phyloP scores from a whole-genome alignment of 2,113 vertebrate species.

The Nymphicus hollandicus region DNA sequence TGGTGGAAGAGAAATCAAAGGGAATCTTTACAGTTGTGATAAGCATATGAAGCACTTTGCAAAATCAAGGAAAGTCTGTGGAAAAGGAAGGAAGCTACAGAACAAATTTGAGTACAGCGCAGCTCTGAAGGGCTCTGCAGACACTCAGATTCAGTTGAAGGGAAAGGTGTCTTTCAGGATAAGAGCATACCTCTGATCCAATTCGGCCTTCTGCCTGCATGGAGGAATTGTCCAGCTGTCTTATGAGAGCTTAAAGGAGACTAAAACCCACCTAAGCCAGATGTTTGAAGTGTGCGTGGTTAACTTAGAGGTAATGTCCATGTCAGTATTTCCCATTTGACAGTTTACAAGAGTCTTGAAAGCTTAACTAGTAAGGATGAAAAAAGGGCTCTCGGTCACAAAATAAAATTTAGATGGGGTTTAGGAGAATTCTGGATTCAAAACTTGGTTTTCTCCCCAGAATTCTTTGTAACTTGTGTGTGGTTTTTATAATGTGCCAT shows the following conservation, averaged over 20 bases:
- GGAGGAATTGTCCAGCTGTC: not conserved
- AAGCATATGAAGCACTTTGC: not conserved
- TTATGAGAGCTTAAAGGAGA: not conserved
- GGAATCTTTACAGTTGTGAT: not conserved
- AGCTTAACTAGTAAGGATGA: not conserved
- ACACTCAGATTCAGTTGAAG: not conserved
- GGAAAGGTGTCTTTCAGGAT: not conserved
- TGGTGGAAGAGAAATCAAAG: not conserved
- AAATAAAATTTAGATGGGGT: not conserved
- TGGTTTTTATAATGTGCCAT: not conserved
- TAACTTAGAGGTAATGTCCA: not conserved
- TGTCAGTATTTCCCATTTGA: not conserved
- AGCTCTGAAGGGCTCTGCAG: not conserved
- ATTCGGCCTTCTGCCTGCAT: not conserved
- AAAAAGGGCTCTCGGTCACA: not conserved
- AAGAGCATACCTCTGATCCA: not conserved
- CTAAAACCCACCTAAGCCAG: not conserved
- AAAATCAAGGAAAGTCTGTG: not conserved
- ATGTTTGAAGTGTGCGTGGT: not conserved
- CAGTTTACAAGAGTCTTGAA: not conserved
- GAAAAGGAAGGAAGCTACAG: not conserved
- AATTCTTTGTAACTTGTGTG: not conserved
- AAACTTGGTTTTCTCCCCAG: not conserved
- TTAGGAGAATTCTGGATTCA: not conserved
- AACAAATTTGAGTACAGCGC: accelerated